Conservation (phyloP, 2,888 invertebrate genomes). For the Copidosoma aretas region DNA sequence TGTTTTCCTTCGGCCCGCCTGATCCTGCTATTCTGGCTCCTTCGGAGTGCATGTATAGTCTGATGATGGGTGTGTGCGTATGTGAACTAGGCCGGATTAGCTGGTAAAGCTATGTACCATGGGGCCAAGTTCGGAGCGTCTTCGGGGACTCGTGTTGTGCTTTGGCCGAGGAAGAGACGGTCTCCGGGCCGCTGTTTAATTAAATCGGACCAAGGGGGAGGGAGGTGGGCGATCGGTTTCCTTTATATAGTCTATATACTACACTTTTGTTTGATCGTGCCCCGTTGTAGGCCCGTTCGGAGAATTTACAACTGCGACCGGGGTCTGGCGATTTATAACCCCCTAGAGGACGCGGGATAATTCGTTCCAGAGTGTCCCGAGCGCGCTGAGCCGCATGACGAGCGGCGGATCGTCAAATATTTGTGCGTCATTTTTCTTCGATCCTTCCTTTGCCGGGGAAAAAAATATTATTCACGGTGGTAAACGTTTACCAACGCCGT, state of each 20-base stretch:
- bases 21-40: not conserved
- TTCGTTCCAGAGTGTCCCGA: not conserved
- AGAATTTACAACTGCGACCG: too few relatives aligned
- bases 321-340: too few relatives aligned
- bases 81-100: not conserved
- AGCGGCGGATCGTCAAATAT: not conserved
- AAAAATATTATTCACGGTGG: not conserved
- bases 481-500: conserved; percentile 11
- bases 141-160: too few relatives aligned
- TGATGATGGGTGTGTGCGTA: too few relatives aligned
- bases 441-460: too few relatives aligned
- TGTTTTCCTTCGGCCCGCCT: conserved; percentile 18
- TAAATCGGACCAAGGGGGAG: too few relatives aligned
- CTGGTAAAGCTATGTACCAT: too few relatives aligned
- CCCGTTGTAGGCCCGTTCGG: too few relatives aligned
- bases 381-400: not conserved
- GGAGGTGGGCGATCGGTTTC: not conserved
- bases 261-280: not conserved
- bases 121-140: too few relatives aligned
- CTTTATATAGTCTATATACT: not conserved
- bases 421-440: not conserved
- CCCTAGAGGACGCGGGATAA: not conserved
- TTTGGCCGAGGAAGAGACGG: too few relatives aligned
- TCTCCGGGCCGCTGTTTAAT: too few relatives aligned
- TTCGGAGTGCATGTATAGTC: too few relatives aligned